Base-by-base conservation (phyloP, 2,797 vertebrate genomes). In the Selene dorsalis region DNA sequence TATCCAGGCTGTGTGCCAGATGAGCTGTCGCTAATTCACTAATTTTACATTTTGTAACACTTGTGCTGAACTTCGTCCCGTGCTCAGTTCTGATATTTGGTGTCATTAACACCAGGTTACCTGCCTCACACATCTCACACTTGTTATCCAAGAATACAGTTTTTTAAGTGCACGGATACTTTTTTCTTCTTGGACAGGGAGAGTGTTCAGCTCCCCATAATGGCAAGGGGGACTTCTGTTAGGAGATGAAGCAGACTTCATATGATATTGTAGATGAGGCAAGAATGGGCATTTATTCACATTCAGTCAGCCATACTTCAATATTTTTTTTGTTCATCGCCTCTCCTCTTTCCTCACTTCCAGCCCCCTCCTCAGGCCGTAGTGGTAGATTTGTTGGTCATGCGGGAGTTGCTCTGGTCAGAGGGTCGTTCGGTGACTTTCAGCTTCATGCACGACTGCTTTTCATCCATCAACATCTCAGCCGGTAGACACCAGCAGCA, bases 401-500 rank as follows among this genome's bases (percentile, higher is more conserved):
- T 90, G 58, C 93, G 95, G 89, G 96, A 96, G 93, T 97, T 96
- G 94, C 93, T 95, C 87, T 95, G 94, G 68, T 98, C 97, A 14
- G 97, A 98, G 87, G 93, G 95, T 13, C 96, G 95, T 66, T 99
- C 97, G 1, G 95, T 96, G 78, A 94, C 95, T 95, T 97, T 99
- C 88, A 96, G 96, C 94, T 98, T 98, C 88, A 97, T 93, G 89
- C 96, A 97, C 6, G 97, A 96, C 85, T 96, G 97, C 92, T 97
- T 98, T 84, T 98, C 97, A 69, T 98, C 97, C 94, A 97, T 92
- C 88, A 97, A 84, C 87, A 96, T 95, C 86, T 99, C 97, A 60
- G 96, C 95, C 24, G 97, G 96, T 39, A 97, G 94, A 85, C 96
- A 97, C 96, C 98, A 99, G 89, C 97, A 99, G 87, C 96, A 98